A percentile compares a stretch with the other conserved stretches of the same genome.
Conservation (phyloP, 2,888 invertebrate species). For the Epinotia ramella region DNA sequence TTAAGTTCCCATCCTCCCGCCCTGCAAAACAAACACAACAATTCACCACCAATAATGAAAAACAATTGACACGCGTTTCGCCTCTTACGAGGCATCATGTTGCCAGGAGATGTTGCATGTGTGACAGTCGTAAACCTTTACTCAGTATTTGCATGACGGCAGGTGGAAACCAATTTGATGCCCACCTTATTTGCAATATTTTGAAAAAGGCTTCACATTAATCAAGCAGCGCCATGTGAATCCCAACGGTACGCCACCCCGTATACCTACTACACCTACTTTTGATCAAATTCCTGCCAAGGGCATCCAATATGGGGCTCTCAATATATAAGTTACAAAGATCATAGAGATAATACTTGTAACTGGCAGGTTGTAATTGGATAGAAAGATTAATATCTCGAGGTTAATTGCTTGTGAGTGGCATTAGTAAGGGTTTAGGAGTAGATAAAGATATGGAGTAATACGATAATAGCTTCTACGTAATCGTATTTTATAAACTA, state of each 20-base stretch:
- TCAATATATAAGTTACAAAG: slow-evolving; percentile 4
- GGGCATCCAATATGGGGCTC: neutral
- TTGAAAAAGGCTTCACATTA: too few species aligned
- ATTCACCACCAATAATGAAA: too few species aligned
- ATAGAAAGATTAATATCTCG: slow-evolving; percentile 10
- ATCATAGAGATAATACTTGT: slow-evolving; percentile 6
- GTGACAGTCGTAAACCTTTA: too few species aligned
- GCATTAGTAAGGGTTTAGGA: neutral
- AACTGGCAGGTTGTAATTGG: slow-evolving; percentile 12
- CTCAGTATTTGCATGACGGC: too few species aligned
- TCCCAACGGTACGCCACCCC: neutral
- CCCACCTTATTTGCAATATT: too few species aligned
- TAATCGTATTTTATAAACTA: neutral
- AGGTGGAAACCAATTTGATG: too few species aligned
- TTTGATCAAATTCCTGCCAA: neutral
- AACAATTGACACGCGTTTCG: too few species aligned
- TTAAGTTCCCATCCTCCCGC: too few species aligned
- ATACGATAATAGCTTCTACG: slow-evolving; percentile 10
- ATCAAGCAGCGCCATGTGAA: neutral
- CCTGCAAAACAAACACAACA: too few species aligned
- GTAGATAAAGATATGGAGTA: slow-evolving; percentile 6
- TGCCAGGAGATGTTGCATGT: too few species aligned
- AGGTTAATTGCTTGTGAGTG: slow-evolving; percentile 1
- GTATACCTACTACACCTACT: neutral
- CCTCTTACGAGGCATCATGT: too few species aligned